Base-by-base conservation (phyloP, 2,888 invertebrate genomes). In the Erynnis tages region DNA sequence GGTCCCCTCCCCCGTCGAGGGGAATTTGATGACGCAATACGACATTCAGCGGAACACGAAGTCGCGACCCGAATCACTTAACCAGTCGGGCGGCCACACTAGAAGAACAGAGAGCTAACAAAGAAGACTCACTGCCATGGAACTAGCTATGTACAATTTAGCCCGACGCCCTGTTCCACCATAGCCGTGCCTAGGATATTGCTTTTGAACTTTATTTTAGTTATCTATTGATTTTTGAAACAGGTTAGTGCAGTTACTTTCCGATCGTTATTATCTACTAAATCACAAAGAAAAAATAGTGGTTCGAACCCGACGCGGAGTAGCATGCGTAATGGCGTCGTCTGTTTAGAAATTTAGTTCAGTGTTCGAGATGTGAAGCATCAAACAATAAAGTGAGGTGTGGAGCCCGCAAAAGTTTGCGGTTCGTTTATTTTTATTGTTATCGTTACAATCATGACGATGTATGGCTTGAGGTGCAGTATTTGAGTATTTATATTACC, bases 41-140 rank as follows among this genome's bases (percentile, higher is more conserved):
- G 40, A 48, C 48, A 48, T 48, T 48, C 48, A 38, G 40, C 40
- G 48, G 40, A n/a, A n/a, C n/a, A n/a, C n/a, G n/a, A n/a, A n/a
- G n/a, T n/a, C n/a, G n/a, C n/a, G n/a, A n/a, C n/a, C n/a, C n/a
- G n/a, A n/a, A n/a, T n/a, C n/a, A n/a, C n/a, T n/a, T n/a, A n/a
- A n/a, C n/a, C n/a, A n/a, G n/a, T n/a, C 32, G 48, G 16, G 48
- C 32, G 32, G 48, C 48, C 40, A 30, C 8, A 40, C 40, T 25
- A 13, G 16, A 25, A 23, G 23, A 40, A 32, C 17, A 16, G 21
- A 48, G 32, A 44, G 30, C 11, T 37, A 32, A 32, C 41, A 49
- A 49, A 48, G 40, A 32, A 40, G 40, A 30, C 34, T 34, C 13
- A 23, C 4, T 25, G 11, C 34, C 32, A 27, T 11, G 11, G 14